These are phyloP conservation scores for Prunella strophiata DNA, from an alignment of 2,797 vertebrate species.

Conservation along the genomic window DNA sequence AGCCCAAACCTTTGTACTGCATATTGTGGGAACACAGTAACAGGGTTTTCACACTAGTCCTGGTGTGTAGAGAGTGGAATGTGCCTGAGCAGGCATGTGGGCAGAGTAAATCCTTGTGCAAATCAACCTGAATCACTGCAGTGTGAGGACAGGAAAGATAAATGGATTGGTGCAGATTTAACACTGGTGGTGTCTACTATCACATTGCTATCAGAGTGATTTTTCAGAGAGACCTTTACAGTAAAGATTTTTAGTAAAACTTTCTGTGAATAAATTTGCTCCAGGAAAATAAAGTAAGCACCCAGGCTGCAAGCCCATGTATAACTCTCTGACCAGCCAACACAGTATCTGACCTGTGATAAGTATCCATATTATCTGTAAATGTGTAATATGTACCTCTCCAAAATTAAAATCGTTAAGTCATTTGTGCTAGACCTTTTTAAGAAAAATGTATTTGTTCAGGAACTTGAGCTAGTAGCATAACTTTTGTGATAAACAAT, in stretches of 20 bases:
- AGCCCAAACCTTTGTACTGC: not conserved
- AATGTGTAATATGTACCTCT: not conserved
- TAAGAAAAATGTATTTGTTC: not conserved
- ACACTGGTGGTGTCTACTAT: not conserved
- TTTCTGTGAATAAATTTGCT: not conserved
- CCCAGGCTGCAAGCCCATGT: not conserved
- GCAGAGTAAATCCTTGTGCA: not conserved
- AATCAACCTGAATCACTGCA: not conserved
- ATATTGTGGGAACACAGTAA: not conserved
- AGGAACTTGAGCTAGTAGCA: not conserved
- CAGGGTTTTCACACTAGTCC: not conserved
- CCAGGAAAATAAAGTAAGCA: not conserved
- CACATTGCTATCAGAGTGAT: not conserved
- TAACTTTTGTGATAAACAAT: not conserved
- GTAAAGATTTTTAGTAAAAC: not conserved
- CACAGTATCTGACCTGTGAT: not conserved
- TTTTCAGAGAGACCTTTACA: not conserved
- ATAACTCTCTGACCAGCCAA: not conserved
- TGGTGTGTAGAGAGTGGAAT: not conserved
- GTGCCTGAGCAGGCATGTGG: not conserved
- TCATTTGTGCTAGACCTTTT: not conserved
- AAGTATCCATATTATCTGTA: not conserved
- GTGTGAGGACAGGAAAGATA: not conserved
- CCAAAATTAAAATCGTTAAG: not conserved
- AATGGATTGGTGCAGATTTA: not conserved